These are phyloP conservation scores for Synodontis membranacea DNA, from an alignment of 2,113 vertebrate species.

Conservation along the genomic window DNA sequence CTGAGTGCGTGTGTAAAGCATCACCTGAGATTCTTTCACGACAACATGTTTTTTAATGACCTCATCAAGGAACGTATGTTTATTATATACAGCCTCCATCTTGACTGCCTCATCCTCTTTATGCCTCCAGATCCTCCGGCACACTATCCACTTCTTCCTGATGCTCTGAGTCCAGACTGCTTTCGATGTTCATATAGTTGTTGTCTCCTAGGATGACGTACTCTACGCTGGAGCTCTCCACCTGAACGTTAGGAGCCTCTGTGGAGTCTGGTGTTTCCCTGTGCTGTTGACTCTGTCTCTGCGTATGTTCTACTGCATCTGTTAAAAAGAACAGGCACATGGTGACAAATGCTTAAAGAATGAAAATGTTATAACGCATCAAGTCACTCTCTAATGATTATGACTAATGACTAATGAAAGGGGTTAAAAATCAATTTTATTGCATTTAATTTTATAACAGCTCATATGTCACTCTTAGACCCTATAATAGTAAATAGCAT, in stretches of 20 bases:
- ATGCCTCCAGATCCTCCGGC: not conserved
- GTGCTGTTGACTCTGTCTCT: conserved; percentile 46
- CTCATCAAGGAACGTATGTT: not conserved
- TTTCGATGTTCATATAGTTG: conserved; percentile 63
- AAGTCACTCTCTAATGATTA: not conserved
- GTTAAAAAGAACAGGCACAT: not conserved
- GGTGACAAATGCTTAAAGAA: not conserved
- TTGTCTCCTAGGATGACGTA: conserved; percentile 72
- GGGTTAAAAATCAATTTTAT: not conserved
- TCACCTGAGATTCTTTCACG: not conserved
- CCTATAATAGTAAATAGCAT: too few species aligned
- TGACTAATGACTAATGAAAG: not conserved
- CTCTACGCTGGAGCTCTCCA: conserved; percentile 62
- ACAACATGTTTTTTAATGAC: not conserved
- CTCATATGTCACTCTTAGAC: not conserved
- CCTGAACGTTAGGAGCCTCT: conserved; percentile 51
- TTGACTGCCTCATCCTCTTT: not conserved
- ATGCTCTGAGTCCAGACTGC: conserved; percentile 20
- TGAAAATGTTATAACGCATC: not conserved
- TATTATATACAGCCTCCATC: not conserved
- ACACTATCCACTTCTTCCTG: conserved; percentile 17
- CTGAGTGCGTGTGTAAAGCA: not conserved
- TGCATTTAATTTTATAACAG: too few species aligned
- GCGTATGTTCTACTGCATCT: conserved; percentile 22
- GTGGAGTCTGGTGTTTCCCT: conserved; percentile 25